Evolutionary conservation across 2,888 invertebrate species (phyloP).

Genomic region (Spialia ferax): DNA sequence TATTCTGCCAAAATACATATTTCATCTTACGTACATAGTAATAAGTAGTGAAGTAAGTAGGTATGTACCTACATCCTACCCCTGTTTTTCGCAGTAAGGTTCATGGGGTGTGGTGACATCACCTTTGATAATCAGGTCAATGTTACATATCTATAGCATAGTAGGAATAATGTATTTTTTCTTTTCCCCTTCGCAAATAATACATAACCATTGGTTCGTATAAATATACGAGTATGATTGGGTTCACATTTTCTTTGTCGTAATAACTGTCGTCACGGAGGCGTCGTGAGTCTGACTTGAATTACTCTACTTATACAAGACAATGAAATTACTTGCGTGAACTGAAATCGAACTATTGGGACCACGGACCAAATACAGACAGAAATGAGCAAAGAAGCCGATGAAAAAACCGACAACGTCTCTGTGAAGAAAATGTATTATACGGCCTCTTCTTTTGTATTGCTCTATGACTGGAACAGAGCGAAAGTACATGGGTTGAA

Average conservation of each 20-base stretch:
- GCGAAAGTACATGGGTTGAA: no score
- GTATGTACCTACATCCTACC: neutral
- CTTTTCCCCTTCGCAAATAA: neutral
- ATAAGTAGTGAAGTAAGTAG: no score
- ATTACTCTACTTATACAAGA: slow-evolving; percentile 6
- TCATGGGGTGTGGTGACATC: neutral
- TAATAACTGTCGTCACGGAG: slow-evolving; percentile 1
- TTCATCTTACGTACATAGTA: no score
- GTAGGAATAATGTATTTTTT: neutral
- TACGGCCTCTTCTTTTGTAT: no score
- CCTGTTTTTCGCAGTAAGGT: neutral
- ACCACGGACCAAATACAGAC: neutral
- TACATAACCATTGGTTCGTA: neutral
- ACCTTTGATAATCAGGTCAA: neutral
- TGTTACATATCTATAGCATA: neutral
- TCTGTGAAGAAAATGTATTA: no score
- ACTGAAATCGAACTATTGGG: neutral
- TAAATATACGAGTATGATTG: slow-evolving; percentile 1
- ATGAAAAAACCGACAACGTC: no score
- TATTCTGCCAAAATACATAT: no score
- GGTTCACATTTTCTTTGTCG: neutral
- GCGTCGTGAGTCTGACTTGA: slow-evolving; percentile 1
- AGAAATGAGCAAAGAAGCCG: no score
- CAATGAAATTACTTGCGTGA: slow-evolving; percentile 3
- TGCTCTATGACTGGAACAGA: no score